Base-by-base conservation (phyloP, 2,888 invertebrate genomes). In the Drosophila phalerata region DNA sequence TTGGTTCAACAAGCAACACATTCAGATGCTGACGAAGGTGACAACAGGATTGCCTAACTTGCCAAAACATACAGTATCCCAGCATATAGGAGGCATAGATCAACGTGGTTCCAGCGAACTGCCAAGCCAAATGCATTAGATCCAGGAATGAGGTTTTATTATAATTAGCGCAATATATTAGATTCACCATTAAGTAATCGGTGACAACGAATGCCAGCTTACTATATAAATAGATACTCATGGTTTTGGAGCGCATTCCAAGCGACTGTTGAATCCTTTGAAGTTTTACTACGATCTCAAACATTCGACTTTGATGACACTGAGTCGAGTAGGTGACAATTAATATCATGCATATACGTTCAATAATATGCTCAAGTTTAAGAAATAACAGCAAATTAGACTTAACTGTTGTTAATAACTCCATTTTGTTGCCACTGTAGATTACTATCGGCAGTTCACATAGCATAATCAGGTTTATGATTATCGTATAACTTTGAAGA, bases 401-500 rank as follows among this genome's bases (percentile, higher is more conserved):
- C n/a, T 22, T 9, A n/a, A 37, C 5, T 10, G 19, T 51, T 22
- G 13, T n/a, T 8, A 22, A 8, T 13, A 22, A 5, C 13, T 25
- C 8, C 25, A 43, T n/a, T 19, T 34, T 22, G 13, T 9, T 9
- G 11, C 4, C 5, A n/a, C 1, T 13, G 19, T 22, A 19, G 11
- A 19, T 5, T 1, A 22, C 13, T 1, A 28, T 25, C 1, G 37
- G 19, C 10, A 52, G 2, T 11, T 11, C 15, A 52, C 37, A 25
- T 1, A 52, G 0, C 6, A 52, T 13, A 25, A 25, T 25, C 2
- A 38, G 1, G 11, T 38, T 52, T 3, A 25, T 5, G 1, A 38
- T 8, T 15, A 38, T 38, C 11, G 52, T 10, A 52, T 52, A 52
- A 38, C 13, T 25, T 25, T 52, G n/a, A 8, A 52, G 25, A 25